Evolutionary conservation across 2,888 invertebrate genomes (phyloP).

Genomic region (Phytoseiulus persimilis): DNA sequence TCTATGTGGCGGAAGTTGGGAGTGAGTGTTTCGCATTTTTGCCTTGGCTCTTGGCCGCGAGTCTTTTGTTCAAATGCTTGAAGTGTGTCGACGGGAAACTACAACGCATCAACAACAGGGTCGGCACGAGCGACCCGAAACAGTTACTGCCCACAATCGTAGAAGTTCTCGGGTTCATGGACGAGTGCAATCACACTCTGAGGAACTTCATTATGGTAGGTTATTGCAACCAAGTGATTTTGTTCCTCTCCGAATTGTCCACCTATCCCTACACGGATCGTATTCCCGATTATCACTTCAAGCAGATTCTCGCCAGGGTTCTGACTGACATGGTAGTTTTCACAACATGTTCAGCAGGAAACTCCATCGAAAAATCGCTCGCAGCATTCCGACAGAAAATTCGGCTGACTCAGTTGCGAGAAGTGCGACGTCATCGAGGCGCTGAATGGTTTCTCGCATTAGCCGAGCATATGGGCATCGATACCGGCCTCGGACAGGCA

Average conservation of each 20-base stretch:
- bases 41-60: neutral
- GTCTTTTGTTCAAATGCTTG: neutral
- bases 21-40: neutral
- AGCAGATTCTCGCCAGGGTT: neutral
- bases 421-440: neutral
- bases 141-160: neutral
- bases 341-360: neutral
- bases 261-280: neutral
- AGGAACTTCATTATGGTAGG: neutral
- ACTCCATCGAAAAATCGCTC: neutral
- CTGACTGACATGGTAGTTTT: neutral
- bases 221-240: neutral
- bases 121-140: neutral
- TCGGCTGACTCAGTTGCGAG: neutral
- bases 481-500: neutral
- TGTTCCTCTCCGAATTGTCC: neutral
- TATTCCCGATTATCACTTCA: neutral
- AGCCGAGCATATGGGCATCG: neutral
- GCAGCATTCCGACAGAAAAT: neutral
- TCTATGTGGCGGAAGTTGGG: neutral
- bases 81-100: neutral
- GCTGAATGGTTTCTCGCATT: neutral
- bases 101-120: neutral
- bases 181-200: neutral
- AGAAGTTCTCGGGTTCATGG: neutral